Evolutionary conservation across 2,888 invertebrate species (phyloP), one percentile per base, ranked within the genome.

Genomic region (Atethmia centrago): DNA sequence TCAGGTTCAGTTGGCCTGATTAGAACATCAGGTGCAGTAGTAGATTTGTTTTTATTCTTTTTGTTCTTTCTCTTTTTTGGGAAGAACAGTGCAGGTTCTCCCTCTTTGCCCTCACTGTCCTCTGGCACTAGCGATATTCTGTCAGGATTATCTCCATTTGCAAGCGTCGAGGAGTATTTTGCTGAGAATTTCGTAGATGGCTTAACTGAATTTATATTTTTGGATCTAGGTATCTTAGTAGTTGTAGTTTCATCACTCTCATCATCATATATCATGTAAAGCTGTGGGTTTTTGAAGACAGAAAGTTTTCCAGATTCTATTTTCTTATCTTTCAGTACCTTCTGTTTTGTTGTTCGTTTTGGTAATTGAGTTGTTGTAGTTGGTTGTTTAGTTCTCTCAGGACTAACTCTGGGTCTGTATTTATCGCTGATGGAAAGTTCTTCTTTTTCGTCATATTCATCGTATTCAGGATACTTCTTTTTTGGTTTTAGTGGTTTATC

Each of bases 71-170:
- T 89, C 71, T 89, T 91, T 79, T 93, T 93, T 0, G 95, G 94
- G 83, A 94, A 94, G 87, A 95, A 95, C 19, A 94, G 77, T 3
- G 95, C 92, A 1, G 95, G 95, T 80, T 95, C 94, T 58, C 91
- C 92, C 61, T 81, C 80, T 81, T 92, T 92, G 0, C 85, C 85
- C 4, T 91, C 88, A 19, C 76, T 78, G 0, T 90, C 90, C 51
- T 89, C 88, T 21, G 95, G 95, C 3, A 95, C 90, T 72, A 95
- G 82, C 0, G 95, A 95, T 89, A 95, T 94, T 64, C 94, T 90
- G 2, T 91, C 92, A 31, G 80, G 87, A 28, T 90, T 90, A 14
- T 91, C 88, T 7, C 82, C 76, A 5, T 79, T 79, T 0, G 78
- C 59, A 16, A 79, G 68, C 12, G 83, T 76, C 12, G 78, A 74